A percentile compares a stretch with the other conserved stretches of the same genome.
These are phyloP conservation scores for Melolontha melolontha DNA, from an alignment of 2,888 invertebrate genomes.

Conservation along the genomic window DNA sequence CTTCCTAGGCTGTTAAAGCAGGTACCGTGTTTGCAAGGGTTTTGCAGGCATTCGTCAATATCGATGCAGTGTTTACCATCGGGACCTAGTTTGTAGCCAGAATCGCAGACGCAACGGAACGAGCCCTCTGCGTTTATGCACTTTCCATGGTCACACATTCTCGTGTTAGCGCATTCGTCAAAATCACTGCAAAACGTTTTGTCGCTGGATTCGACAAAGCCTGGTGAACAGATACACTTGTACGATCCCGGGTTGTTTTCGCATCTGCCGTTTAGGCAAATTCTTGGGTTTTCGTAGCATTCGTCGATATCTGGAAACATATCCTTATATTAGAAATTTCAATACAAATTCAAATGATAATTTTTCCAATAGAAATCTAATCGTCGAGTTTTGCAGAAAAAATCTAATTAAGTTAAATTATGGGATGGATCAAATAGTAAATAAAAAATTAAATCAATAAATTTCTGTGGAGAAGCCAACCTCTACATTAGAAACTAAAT, in stretches of 20 bases:
- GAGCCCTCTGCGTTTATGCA: constrained; percentile 80
- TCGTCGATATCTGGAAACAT: constrained; percentile 71
- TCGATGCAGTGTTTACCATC: constrained; percentile 76
- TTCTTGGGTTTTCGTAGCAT: constrained; percentile 78
- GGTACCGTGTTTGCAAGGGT: constrained; percentile 76
- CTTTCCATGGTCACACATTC: constrained; percentile 50
- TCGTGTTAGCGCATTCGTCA: constrained; percentile 71
- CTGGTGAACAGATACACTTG: constrained; percentile 82
- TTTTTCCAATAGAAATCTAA: too few species aligned
- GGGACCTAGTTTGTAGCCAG: constrained; percentile 73
- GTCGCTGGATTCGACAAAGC: constrained; percentile 80
- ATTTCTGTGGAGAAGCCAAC: too few species aligned
- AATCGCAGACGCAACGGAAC: constrained; percentile 76
- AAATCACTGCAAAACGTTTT: constrained; percentile 75
- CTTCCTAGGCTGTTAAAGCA: constrained; percentile 79
- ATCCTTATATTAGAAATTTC: background rate
- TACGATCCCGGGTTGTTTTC: constrained; percentile 85
- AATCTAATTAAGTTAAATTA: too few species aligned
- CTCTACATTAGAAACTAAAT: too few species aligned
- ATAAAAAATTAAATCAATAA: too few species aligned
- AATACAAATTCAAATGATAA: too few species aligned
- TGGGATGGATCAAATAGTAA: too few species aligned
- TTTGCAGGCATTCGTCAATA: constrained; percentile 76
- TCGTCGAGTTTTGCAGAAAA: too few species aligned
- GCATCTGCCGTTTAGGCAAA: constrained; percentile 83